Evolutionary conservation across 1,140 invertebrate species (phyloP).

Genomic region (Cotesia glomerata): DNA sequence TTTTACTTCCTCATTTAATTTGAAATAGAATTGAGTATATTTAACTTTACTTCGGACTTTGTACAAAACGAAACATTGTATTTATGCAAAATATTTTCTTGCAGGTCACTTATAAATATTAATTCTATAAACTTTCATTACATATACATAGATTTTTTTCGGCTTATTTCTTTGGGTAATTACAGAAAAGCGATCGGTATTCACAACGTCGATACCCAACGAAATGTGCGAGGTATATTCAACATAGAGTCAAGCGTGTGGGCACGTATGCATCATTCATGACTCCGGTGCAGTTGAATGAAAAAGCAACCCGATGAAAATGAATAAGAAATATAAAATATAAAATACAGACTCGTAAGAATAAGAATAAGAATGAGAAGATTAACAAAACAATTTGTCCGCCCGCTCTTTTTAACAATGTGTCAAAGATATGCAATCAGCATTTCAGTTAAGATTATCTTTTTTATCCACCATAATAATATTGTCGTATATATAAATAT

Average conservation of each 20-base stretch:
- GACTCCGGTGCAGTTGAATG: not conserved
- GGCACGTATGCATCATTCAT: slow-evolving; percentile 22
- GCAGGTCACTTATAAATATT: too few species aligned
- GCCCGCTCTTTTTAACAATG: slow-evolving; percentile 5
- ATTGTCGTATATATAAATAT: too few species aligned
- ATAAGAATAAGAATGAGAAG: not conserved
- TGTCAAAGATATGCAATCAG: slow-evolving; percentile 7
- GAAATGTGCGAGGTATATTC: not conserved
- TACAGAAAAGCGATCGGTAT: slow-evolving; percentile 18
- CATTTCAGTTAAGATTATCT: not conserved
- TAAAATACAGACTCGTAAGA: not conserved
- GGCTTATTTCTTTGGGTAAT: slow-evolving; percentile 7
- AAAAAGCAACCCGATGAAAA: not conserved
- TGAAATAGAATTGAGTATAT: too few species aligned
- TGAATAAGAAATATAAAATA: not conserved
- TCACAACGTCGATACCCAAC: slow-evolving; percentile 4
- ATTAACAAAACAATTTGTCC: not conserved
- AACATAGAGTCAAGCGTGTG: not conserved
- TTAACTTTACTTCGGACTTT: too few species aligned
- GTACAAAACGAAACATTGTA: too few species aligned
- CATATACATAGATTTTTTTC: not conserved
- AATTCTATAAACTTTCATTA: not conserved
- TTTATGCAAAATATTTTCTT: too few species aligned
- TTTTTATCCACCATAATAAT: too few species aligned
- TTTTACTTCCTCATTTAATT: too few species aligned